phyloP scores from a whole-genome alignment of 1,140 invertebrate species.

The Lordiphosa collinella region DNA sequence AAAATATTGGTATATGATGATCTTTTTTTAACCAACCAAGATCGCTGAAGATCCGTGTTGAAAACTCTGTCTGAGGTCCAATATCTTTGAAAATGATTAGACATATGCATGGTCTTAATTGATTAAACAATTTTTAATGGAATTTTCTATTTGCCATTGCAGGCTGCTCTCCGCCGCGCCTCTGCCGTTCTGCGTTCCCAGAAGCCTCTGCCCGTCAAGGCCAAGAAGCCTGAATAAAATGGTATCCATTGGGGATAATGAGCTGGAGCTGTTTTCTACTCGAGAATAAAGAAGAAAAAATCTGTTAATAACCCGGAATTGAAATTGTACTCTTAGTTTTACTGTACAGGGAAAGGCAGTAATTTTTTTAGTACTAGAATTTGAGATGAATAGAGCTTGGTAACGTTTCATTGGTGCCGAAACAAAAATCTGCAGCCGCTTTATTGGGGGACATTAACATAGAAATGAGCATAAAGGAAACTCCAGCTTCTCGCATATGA shows the following conservation, averaged over 20 bases:
- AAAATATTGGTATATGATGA: conserved; percentile 38
- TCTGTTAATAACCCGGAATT: conserved; percentile 34
- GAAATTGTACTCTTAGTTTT: not conserved
- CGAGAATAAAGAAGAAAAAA: conserved; percentile 66
- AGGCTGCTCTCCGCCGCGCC: conserved; percentile 67
- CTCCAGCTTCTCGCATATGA: too few species aligned
- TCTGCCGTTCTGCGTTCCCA: conserved; percentile 95
- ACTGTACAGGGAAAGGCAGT: not conserved
- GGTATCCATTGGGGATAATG: conserved; percentile 32
- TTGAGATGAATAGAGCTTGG: too few species aligned
- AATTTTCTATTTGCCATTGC: conserved; percentile 35
- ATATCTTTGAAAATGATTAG: not conserved
- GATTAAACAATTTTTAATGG: not conserved
- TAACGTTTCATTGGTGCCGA: too few species aligned
- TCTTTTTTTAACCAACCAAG: conserved; percentile 78
- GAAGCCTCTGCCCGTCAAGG: conserved; percentile 88
- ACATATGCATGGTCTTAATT: not conserved
- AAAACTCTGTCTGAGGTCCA: conserved; percentile 51
- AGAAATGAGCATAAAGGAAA: not conserved
- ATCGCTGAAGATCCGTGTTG: conserved; percentile 79
- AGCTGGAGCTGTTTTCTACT: conserved; percentile 68
- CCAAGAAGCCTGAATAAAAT: conserved; percentile 70
- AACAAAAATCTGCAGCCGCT: too few species aligned
- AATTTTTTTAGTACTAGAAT: too few species aligned
- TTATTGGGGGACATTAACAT: not conserved